Conservation (phyloP, 2,113 vertebrate genomes). For the Circaetus gallicus region DNA sequence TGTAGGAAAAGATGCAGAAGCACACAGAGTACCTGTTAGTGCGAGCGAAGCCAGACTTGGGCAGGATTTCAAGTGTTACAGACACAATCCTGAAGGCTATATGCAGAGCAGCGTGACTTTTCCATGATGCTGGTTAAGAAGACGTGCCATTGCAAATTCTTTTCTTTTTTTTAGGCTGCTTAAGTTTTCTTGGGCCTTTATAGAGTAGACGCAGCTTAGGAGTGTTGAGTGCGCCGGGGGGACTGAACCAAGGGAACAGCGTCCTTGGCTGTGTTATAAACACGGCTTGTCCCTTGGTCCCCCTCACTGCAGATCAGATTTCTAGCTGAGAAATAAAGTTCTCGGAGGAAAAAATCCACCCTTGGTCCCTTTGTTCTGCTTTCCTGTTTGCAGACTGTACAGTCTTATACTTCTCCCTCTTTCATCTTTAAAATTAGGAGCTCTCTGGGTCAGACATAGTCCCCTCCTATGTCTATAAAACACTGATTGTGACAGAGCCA, state of each 20-base stretch:
- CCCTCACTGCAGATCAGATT: neutral
- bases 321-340: conserved; percentile 12
- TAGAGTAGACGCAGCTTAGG: conserved; percentile 18
- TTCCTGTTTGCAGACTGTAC: neutral
- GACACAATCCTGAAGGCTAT: conserved; percentile 69
- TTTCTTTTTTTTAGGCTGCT: neutral
- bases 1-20: conserved; percentile 75
- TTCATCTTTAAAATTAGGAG: neutral
- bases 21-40: conserved; percentile 70
- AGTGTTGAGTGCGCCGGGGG: neutral
- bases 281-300: neutral
- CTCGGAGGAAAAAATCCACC: neutral
- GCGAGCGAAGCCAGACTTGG: conserved; percentile 70
- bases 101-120: conserved; percentile 62
- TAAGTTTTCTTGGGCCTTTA: conserved; percentile 40
- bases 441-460: neutral
- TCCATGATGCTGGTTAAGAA: conserved; percentile 56
- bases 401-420: neutral
- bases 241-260: neutral
- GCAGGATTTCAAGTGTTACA: conserved; percentile 63
- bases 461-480: neutral
- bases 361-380: neutral
- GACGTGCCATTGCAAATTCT: conserved; percentile 56
- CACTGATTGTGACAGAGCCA: neutral
- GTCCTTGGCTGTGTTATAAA: neutral